Percentiles rank a stretch among this genome's conserved stretches.
phyloP scores from a whole-genome alignment of 2,888 invertebrate species.

The Drosophila borborema region DNA sequence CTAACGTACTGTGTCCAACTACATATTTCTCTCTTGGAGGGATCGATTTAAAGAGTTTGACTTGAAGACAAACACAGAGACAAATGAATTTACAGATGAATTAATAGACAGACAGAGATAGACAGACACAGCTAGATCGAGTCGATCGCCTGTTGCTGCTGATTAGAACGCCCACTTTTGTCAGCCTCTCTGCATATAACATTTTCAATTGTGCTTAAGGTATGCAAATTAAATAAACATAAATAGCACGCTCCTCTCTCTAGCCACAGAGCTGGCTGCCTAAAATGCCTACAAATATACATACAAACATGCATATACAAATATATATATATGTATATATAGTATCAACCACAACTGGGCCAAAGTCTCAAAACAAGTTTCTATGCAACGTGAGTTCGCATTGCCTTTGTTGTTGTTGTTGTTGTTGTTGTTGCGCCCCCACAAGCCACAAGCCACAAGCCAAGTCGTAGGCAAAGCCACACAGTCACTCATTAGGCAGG shows the following conservation, averaged over 20 bases:
- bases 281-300: constrained; percentile 15
- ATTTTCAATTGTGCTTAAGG: not conserved
- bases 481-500: constrained; percentile 46
- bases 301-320: not conserved
- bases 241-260: not conserved
- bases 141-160: no score
- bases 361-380: constrained; percentile 70
- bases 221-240: constrained; percentile 8
- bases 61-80: no score
- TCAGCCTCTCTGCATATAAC: not conserved
- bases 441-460: constrained; percentile 13
- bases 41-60: no score
- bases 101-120: not conserved
- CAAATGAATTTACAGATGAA: not conserved
- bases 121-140: not conserved
- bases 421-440: constrained; percentile 53
- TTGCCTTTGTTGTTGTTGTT: constrained; percentile 28
- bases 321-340: constrained; percentile 1
- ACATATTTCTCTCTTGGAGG: no score
- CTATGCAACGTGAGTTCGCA: constrained; percentile 52
- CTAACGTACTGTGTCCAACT: no score
- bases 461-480: constrained; percentile 2
- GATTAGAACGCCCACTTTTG: not conserved
- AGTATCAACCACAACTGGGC: constrained; percentile 57
- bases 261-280: constrained; percentile 14